phyloP scores from a whole-genome alignment of 2,797 vertebrate genomes.

The Enteromius trimaculatus region DNA sequence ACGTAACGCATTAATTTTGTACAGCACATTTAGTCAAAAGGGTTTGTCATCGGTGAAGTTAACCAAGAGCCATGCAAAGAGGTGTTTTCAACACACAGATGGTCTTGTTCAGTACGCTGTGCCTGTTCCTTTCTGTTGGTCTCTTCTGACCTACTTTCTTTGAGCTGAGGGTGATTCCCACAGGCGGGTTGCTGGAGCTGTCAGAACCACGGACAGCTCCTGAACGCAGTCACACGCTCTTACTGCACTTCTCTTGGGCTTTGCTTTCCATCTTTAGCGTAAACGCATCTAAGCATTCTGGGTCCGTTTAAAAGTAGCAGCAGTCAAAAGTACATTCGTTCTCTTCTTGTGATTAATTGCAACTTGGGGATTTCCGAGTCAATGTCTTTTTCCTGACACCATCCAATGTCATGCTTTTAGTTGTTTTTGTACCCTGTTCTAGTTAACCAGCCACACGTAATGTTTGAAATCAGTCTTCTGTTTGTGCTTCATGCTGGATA shows the following conservation, averaged over 20 bases:
- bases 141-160: slow-evolving; percentile 57
- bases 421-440: slow-evolving; percentile 7
- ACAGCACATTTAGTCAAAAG: not conserved
- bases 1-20: not conserved
- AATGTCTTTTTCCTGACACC: not conserved
- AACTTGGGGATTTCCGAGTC: not conserved
- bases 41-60: not conserved
- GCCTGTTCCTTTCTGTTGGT: slow-evolving; percentile 34
- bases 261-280: slow-evolving; percentile 28
- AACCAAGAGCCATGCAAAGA: not conserved
- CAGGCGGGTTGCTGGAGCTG: slow-evolving; percentile 23
- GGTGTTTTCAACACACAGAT: slow-evolving; percentile 18
- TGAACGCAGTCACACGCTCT: not conserved
- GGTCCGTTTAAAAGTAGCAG: slow-evolving; percentile 7
- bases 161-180: slow-evolving; percentile 49
- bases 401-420: not conserved
- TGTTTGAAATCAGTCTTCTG: not conserved
- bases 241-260: slow-evolving; percentile 14
- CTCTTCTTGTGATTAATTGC: slow-evolving; percentile 9
- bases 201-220: slow-evolving; percentile 54
- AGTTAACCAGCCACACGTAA: not conserved
- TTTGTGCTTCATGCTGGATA: not conserved
- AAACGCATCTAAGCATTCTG: slow-evolving; percentile 1
- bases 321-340: slow-evolving; percentile 1
- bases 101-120: slow-evolving; percentile 6